Evolutionary conservation across 2,888 invertebrate species (phyloP).

Genomic region (Drosophila subquinaria): DNA sequence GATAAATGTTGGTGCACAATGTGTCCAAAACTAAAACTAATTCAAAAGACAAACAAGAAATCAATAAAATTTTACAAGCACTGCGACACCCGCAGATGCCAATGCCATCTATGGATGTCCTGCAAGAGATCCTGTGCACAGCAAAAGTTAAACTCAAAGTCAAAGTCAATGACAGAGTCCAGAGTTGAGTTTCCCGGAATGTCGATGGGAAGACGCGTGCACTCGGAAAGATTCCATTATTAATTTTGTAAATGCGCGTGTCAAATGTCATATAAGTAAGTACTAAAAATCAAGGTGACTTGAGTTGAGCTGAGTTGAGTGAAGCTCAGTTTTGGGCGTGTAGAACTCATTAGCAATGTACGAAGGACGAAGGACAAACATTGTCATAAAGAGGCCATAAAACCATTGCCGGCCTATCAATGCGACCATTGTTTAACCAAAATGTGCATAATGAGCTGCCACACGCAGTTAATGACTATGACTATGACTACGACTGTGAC

Average conservation of each 20-base stretch:
- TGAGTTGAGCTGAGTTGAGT: slow-evolving; percentile 22
- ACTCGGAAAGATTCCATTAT: slow-evolving; percentile 64
- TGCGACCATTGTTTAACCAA: slow-evolving; percentile 65
- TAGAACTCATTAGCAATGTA: slow-evolving; percentile 47
- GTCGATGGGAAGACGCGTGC: slow-evolving; percentile 55
- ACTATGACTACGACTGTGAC: not conserved
- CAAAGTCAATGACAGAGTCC: slow-evolving; percentile 13
- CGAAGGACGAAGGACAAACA: slow-evolving; percentile 53
- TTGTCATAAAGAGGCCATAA: slow-evolving; percentile 59
- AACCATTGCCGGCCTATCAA: slow-evolving; percentile 60
- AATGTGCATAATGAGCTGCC: slow-evolving; percentile 82
- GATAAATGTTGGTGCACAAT: slow-evolving; percentile 25
- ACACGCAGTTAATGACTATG: slow-evolving; percentile 83
- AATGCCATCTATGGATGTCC: slow-evolving; percentile 2
- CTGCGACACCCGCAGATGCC: slow-evolving; percentile 72
- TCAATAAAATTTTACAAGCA: slow-evolving; percentile 73
- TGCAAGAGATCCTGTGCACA: not conserved
- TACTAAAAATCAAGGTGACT: slow-evolving; percentile 70
- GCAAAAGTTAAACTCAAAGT: slow-evolving; percentile 40
- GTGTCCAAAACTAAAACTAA: slow-evolving; percentile 53
- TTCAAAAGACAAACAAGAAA: slow-evolving; percentile 59
- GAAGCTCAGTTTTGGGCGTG: slow-evolving; percentile 37
- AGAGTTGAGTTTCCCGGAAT: slow-evolving; percentile 28
- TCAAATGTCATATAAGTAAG: slow-evolving; percentile 65
- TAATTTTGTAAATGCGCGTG: slow-evolving; percentile 78